These are phyloP conservation scores for Psilanteris sp. DNA, from an alignment of 1,140 invertebrate genomes.

Conservation along the genomic window DNA sequence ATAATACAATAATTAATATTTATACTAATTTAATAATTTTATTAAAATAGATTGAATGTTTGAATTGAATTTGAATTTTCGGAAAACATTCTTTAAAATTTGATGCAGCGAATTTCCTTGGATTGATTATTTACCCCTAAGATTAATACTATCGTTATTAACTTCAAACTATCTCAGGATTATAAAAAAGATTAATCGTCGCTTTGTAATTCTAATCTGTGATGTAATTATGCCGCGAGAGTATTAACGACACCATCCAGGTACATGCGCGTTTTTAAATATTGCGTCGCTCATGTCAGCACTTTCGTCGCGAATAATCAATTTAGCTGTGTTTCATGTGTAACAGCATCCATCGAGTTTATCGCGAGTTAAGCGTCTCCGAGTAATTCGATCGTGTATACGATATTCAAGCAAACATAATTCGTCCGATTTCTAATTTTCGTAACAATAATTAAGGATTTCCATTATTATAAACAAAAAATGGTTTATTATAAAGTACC, in stretches of 20 bases:
- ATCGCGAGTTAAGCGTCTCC: conserved; percentile 30
- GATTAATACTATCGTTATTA: no score
- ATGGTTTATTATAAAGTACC: no score
- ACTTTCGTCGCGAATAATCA: conserved; percentile 47
- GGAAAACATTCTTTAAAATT: no score
- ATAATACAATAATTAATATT: no score
- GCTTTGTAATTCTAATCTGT: conserved; percentile 32
- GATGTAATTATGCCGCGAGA: conserved; percentile 25
- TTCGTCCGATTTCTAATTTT: conserved; percentile 11
- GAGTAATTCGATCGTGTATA: conserved; percentile 28
- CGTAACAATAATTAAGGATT: no score
- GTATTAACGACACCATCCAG: conserved; percentile 17
- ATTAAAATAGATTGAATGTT: no score
- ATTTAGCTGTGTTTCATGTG: conserved; percentile 33
- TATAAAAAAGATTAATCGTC: conserved; percentile 32
- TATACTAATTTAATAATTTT: no score
- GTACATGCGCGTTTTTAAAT: conserved; percentile 18
- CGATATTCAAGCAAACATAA: conserved; percentile 10
- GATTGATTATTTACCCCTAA: no score
- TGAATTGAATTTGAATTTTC: no score
- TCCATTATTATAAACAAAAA: no score
- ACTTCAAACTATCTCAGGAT: no score
- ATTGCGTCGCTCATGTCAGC: conserved; percentile 22
- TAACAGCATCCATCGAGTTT: conserved; percentile 30
- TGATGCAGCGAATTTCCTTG: no score